Evolutionary conservation across 2,113 vertebrate genomes (phyloP), one percentile per base, ranked within the genome.

Genomic region (Oxygymnocypris stewartii): DNA sequence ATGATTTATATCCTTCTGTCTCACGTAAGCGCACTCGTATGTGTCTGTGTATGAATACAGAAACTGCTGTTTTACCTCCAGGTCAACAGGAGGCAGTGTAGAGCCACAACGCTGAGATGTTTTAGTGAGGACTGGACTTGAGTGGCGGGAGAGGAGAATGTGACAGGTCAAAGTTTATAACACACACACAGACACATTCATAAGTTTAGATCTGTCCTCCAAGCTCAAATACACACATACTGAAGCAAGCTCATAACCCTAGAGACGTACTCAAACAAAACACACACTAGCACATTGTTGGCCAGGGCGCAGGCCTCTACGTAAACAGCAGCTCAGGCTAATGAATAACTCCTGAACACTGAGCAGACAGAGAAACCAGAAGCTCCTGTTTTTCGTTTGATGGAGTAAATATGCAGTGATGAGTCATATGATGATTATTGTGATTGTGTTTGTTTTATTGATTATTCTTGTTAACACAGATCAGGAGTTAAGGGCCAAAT

Each of bases 241-340:
- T 85, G 79, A 83, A 63, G 13, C 65, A 76, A 5, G 28, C 59
- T 80, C 61, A 87, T 78, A 75, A 74, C 82, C 67, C 47, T 74
- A 84, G 82, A 84, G 65, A 84, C 74, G 35, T 25, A 42, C 49
- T 84, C 82, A 74, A 84, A 84, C 69, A 84, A 74, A 75, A 57
- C 69, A 59, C 51, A 18, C 47, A 74, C 69, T 69, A 82, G 42
- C 81, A 71, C 49, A 74, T 59, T 84, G 69, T 74, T 74, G 82
- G 78, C 78, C 63, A 78, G 14, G 18, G 54, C 54, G 28, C 31
- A 2, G 67, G 57, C 67, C 67, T 75, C 71, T 87, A 49, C 78
- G 47, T 83, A 87, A 89, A 89, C 65, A 89, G 6, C 18, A 79
- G 77, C 35, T 40, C 82, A 44, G 84, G 88, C 87, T 83, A 88